Evolutionary conservation across 2,797 vertebrate genomes (phyloP).

Genomic region (Coreius guichenoti): DNA sequence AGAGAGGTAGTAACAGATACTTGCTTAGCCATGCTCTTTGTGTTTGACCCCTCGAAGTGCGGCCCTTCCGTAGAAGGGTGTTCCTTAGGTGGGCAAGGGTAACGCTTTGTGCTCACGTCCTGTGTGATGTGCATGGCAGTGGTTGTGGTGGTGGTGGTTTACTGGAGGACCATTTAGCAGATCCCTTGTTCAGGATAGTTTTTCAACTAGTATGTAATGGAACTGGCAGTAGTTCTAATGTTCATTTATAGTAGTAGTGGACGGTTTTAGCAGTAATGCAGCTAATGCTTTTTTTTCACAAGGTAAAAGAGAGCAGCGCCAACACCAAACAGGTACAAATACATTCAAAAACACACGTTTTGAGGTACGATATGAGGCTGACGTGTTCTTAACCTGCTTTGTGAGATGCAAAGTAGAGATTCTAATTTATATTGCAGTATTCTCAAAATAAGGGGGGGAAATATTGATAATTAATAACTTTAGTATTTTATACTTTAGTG

Average conservation of each 20-base stretch:
- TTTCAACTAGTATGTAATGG: not conserved
- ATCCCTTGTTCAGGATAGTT: not conserved
- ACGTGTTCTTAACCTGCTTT: not conserved
- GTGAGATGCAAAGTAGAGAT: not conserved
- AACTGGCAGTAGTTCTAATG: not conserved
- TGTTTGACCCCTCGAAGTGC: constrained; percentile 42
- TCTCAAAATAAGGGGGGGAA: not conserved
- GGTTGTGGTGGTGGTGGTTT: constrained; percentile 24
- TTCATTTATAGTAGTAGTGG: not conserved
- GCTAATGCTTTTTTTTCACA: not conserved
- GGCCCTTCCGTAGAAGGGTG: constrained; percentile 3
- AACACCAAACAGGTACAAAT: not conserved
- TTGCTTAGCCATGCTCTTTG: constrained; percentile 77
- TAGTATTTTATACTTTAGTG: not conserved
- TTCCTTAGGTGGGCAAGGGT: constrained; percentile 41
- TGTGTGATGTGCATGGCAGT: constrained; percentile 61
- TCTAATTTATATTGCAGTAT: not conserved
- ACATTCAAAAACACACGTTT: not conserved
- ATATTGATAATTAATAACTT: not conserved
- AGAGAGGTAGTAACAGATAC: constrained; percentile 88
- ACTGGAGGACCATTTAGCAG: not conserved
- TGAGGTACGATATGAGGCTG: no score
- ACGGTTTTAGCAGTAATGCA: not conserved
- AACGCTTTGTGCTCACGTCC: constrained; percentile 53
- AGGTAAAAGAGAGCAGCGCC: constrained; percentile 6